Evolutionary conservation across 1,140 invertebrate genomes (phyloP).

Genomic region (Colletes gigas): DNA sequence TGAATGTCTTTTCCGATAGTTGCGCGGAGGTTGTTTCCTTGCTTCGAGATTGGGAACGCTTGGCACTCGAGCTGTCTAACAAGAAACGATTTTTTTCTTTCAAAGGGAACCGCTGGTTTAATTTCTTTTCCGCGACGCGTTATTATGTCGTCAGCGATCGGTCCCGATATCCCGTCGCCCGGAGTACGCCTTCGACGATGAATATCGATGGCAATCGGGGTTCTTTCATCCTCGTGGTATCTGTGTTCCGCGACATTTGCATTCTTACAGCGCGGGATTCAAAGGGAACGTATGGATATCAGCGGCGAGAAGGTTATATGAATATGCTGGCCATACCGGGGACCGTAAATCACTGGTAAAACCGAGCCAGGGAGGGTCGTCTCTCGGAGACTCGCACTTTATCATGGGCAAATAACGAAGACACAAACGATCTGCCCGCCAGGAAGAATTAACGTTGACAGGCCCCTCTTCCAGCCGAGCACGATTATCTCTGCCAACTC

Average conservation of each 20-base stretch:
- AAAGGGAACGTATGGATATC: constrained; percentile 67
- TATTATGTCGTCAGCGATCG: background rate
- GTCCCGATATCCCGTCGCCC: background rate
- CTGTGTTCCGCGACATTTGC: constrained; percentile 32
- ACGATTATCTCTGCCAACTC: constrained; percentile 49
- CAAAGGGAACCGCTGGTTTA: background rate
- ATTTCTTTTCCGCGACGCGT: background rate
- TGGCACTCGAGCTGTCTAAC: background rate
- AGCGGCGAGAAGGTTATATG: constrained; percentile 62
- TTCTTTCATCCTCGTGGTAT: background rate
- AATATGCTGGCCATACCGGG: constrained; percentile 59
- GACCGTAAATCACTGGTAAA: constrained; percentile 63
- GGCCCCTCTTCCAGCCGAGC: background rate
- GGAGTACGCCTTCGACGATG: background rate
- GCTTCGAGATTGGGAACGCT: constrained; percentile 5
- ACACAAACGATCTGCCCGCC: constrained; percentile 56
- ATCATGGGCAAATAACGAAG: constrained; percentile 63
- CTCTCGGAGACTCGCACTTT: constrained; percentile 56
- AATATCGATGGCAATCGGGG: constrained; percentile 12
- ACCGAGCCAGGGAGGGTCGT: constrained; percentile 31
- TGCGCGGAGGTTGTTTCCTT: constrained; percentile 5
- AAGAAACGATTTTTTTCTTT: background rate
- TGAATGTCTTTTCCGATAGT: constrained; percentile 46
- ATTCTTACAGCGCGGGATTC: constrained; percentile 49
- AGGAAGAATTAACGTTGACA: constrained; percentile 65